Percentiles rank a stretch among this genome's conserved stretches.
Evolutionary conservation across 1,140 invertebrate species (phyloP).

Genomic region (Papilio dardanus): DNA sequence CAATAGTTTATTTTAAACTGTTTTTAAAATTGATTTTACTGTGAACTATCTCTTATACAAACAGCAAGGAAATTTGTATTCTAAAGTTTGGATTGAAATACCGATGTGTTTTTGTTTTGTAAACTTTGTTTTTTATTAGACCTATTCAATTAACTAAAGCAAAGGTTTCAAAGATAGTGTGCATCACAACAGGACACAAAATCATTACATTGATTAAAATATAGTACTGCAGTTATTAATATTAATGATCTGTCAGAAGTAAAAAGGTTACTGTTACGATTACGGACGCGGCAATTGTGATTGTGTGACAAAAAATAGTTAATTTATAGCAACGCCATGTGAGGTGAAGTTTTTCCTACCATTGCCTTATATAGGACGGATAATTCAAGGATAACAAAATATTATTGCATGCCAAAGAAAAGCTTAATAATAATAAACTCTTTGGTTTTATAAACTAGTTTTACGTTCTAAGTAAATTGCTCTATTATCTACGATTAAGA

Average conservation of each 20-base stretch:
- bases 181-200: too few species aligned
- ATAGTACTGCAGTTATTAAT: conserved; percentile 4
- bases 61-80: neutral
- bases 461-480: too few species aligned
- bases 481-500: too few species aligned
- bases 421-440: neutral
- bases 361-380: neutral
- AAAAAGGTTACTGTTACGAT: neutral
- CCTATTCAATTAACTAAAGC: neutral
- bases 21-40: conserved; percentile 21
- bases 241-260: neutral
- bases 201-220: neutral
- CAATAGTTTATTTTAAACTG: conserved; percentile 6
- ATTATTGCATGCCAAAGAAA: neutral
- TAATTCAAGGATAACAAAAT: neutral
- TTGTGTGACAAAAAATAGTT: neutral
- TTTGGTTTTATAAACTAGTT: too few species aligned
- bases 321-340: neutral
- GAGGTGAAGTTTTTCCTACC: neutral
- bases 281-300: conserved; percentile 1
- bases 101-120: too few species aligned
- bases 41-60: neutral
- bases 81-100: too few species aligned
- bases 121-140: too few species aligned
- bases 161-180: too few species aligned